A percentile compares a stretch with the other conserved stretches of the same genome.
Evolutionary conservation across 2,113 vertebrate species (phyloP).

Genomic region (Lichenostomus cassidix): DNA sequence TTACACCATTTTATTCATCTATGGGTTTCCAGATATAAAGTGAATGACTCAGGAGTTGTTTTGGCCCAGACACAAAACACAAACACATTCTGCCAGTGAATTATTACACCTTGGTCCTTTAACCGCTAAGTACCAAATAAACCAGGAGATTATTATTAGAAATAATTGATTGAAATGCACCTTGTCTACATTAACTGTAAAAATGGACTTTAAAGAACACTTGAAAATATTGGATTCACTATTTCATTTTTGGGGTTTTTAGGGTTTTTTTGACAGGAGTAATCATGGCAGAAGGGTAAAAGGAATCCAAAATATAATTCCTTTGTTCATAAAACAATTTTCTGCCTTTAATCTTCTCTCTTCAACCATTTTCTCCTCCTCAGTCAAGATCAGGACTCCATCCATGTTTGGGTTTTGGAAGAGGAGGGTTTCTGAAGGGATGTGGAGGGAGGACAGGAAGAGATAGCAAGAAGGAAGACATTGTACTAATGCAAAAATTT

Average conservation of each 20-base stretch:
- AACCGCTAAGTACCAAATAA: neutral
- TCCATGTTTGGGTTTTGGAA: neutral
- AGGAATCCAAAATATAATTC: neutral
- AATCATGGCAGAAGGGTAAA: neutral
- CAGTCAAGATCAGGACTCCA: neutral
- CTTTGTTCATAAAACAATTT: neutral
- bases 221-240: neutral
- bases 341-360: neutral
- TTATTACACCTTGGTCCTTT: neutral
- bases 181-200: neutral
- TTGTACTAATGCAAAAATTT: neutral
- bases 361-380: neutral
- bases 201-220: neutral
- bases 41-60: neutral
- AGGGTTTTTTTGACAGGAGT: neutral
- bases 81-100: neutral
- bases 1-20: neutral
- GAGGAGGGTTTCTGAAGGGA: fast-evolving
- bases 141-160: neutral
- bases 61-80: neutral
- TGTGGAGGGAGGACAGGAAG: neutral
- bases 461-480: neutral
- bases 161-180: neutral
- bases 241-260: neutral
- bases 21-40: neutral